Conservation (phyloP, 1,140 invertebrate species). For the Matsumurasca onukii region DNA sequence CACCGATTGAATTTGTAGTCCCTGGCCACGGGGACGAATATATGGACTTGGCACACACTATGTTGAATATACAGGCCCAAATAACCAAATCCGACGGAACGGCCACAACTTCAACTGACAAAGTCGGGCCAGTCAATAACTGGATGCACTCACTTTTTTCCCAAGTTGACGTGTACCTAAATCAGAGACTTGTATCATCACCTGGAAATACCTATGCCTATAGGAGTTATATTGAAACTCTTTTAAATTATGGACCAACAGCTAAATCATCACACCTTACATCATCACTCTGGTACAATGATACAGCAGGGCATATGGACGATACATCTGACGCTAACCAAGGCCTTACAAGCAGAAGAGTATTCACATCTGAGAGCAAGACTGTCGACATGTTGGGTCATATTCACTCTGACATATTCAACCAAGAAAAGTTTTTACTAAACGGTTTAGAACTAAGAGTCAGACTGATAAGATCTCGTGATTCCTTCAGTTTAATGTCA, state of each 20-base stretch:
- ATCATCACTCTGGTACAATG: conserved; percentile 11
- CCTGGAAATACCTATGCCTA: conserved; percentile 31
- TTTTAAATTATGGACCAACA: conserved; percentile 28
- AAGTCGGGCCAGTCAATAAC: too few species aligned
- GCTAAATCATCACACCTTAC: conserved; percentile 30
- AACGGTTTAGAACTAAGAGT: too few species aligned
- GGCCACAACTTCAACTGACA: too few species aligned
- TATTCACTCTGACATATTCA: too few species aligned
- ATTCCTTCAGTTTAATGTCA: too few species aligned
- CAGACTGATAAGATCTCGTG: too few species aligned
- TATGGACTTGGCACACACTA: conserved; percentile 47
- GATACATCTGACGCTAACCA: background rate
- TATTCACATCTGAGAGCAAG: background rate
- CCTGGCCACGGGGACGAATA: conserved; percentile 46
- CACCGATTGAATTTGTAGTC: conserved; percentile 49
- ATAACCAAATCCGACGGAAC: too few species aligned
- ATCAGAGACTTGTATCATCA: conserved; percentile 33
- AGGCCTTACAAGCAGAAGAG: background rate
- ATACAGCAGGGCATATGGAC: conserved; percentile 9
- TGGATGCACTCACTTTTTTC: conserved; percentile 29
- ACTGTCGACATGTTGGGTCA: conserved; percentile 1
- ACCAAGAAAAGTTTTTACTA: too few species aligned
- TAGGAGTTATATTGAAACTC: conserved; percentile 25
- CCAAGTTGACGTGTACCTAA: conserved; percentile 31
- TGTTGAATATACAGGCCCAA: too few species aligned